Base-by-base conservation (phyloP, 2,113 vertebrate genomes). In the Oxyruncus cristatus region DNA sequence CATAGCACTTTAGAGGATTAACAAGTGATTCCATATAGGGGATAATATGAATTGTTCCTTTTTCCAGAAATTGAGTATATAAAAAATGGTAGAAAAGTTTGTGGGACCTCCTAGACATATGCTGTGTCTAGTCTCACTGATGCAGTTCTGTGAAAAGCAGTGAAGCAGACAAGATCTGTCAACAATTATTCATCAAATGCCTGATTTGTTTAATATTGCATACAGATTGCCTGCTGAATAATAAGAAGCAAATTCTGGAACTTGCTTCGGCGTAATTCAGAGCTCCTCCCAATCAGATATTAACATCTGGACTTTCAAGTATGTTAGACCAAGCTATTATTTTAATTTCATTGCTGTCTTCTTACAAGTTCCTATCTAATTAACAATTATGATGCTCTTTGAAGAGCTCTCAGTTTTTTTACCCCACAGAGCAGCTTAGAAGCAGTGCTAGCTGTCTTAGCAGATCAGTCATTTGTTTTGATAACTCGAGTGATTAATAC, bases 401-500 rank as follows among this genome's bases (percentile, higher is more conserved):
- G 89, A 92, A 95, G 95, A 89, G 28, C 55, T 89, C 95, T 92
- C 14, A 6, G 21, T 83, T 78, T 89, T 96, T 96, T 91, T 92
- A 93, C 75, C 77, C 79, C 68, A 71, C 84, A 52, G 70, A 96
- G 67, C 65, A 94, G 76, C 95, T 97, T 94, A 95, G 55, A 93
- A 92, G 88, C 91, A 90, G 72, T 67, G 85, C 42, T 88, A 88
- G 41, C 67, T 94, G 80, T 95, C 95, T 90, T 81, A 59, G 78
- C 72, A 90, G 92, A 96, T 96, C 84, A 78, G 47, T 46, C 32
- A 79, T 66, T 91, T 92, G 77, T 72, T 94, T 88, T 96, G 91
- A 79, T 82, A 96, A 96, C 84, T 85, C 68, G 72, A 79, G 42
- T 95, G 89, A 97, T 97, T 95, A 96, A 78, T 52, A 93, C 23